Evolutionary conservation across 2,888 invertebrate genomes (phyloP), one percentile per base, ranked within the genome.

Genomic region (Drosophila tanythrix): DNA sequence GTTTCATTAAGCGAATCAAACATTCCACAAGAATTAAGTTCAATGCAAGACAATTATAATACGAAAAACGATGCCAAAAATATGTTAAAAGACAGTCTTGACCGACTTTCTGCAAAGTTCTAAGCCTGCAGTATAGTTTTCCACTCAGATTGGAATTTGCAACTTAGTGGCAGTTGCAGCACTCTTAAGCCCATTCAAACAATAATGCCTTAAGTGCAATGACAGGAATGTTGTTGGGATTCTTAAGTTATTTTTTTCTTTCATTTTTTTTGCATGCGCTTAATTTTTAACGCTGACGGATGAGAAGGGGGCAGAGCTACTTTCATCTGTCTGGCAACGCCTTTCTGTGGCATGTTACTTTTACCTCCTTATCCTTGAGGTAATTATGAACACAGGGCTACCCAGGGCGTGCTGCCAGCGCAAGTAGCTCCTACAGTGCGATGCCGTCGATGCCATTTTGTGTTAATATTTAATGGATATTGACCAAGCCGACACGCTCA

Each of bases 381-480:
- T 73, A 84, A 87, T 87, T 83, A 77, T 82, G 71, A 73, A 79
- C 79, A 68, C 66, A 75, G 64, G 62, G 58, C 77, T 62, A 51
- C 59, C 50, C 53, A 57, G 13, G 31, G 67, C 70, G 58, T 68
- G 51, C 60, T 61, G 66, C 38, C 63, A 61, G 36, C 62, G 73
- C 55, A 79, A 74, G 53, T 61, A 56, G 46, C 63, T 38, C 56
- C 76, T 52, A 51, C 62, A 62, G 25, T 43, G 46, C 25, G 4
- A 15, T 15, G 51, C 58, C 33, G 43, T 46, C 56, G 33, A 55
- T 67, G 75, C 38, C 75, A 69, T 68, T 61, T 72, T 79, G 73
- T 70, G 57, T 76, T 80, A 77, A 82, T 82, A 69, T 84, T 82
- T 82, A 76, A 84, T 83, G 82, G 69, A 67, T 62, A 56, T 57